Conservation (phyloP, 2,888 invertebrate species). For the Thyatira batis region DNA sequence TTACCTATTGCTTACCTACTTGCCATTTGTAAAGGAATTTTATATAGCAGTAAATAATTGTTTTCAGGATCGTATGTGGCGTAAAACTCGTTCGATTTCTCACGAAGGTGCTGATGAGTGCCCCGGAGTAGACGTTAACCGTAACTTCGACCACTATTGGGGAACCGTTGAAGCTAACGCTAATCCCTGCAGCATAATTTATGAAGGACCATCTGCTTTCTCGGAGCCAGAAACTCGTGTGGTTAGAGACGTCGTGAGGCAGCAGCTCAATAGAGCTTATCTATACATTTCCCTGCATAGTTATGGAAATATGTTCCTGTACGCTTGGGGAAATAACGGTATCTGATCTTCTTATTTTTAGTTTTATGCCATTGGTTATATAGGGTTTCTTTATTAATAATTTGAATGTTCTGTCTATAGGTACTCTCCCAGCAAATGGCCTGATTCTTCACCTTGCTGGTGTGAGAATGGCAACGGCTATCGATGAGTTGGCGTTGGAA, state of each 20-base stretch:
- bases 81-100: conserved; percentile 84
- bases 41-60: neutral
- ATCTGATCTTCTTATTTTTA: conserved; percentile 32
- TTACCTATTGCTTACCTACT: neutral
- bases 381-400: neutral
- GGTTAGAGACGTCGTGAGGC: conserved; percentile 82
- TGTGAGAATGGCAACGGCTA: conserved; percentile 66
- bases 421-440: conserved; percentile 77
- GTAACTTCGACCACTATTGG: conserved; percentile 90
- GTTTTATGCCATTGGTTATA: neutral
- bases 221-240: conserved; percentile 86
- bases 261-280: conserved; percentile 72
- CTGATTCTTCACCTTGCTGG: conserved; percentile 69
- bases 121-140: conserved; percentile 88
- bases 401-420: conserved; percentile 33
- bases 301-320: conserved; percentile 86
- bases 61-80: conserved; percentile 84
- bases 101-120: conserved; percentile 74
- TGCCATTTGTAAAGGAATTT: neutral
- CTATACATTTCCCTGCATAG: conserved; percentile 90
- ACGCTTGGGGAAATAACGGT: conserved; percentile 87
- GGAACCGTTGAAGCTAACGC: conserved; percentile 75
- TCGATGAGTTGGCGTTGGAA: conserved; percentile 64
- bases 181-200: conserved; percentile 84
- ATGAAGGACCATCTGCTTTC: conserved; percentile 84